Conservation (phyloP, 1,140 invertebrate genomes). For the Caerostris extrusa region DNA sequence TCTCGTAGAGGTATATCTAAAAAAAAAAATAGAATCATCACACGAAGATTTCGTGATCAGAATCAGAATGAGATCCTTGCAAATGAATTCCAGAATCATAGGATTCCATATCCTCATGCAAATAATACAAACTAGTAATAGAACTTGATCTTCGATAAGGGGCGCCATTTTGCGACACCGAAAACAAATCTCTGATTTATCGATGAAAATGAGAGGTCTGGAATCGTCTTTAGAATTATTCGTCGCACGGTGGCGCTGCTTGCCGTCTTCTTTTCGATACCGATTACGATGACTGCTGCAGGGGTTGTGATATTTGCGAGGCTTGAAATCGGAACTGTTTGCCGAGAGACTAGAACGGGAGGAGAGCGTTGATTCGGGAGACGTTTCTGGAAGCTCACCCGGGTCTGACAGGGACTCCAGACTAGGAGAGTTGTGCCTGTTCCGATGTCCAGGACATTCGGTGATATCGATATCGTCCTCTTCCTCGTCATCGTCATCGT, state of each 20-base stretch:
- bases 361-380: conserved; percentile 74
- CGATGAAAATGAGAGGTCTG: conserved; percentile 62
- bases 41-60: conserved; percentile 77
- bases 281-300: conserved; percentile 38
- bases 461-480: conserved; percentile 29
- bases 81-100: conserved; percentile 77
- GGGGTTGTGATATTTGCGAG: conserved; percentile 41
- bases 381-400: conserved; percentile 49
- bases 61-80: conserved; percentile 77
- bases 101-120: conserved; percentile 75
- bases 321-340: conserved; percentile 27
- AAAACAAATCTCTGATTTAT: conserved; percentile 74
- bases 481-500: conserved; percentile 63
- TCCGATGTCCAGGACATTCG: not conserved
- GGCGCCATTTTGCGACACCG: conserved; percentile 76
- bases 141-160: conserved; percentile 68
- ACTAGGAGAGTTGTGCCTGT: conserved; percentile 56
- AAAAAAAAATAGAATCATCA: conserved; percentile 1
- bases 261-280: conserved; percentile 12
- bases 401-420: conserved; percentile 76
- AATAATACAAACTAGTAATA: conserved; percentile 69
- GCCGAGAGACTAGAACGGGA: conserved; percentile 76
- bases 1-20: conserved; percentile 7
- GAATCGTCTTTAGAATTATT: conserved; percentile 19
- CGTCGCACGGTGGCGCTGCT: not conserved